Evolutionary conservation across 2,113 vertebrate species (phyloP), one percentile per base, ranked within the genome.

Genomic region (Embiotoca jacksoni): DNA sequence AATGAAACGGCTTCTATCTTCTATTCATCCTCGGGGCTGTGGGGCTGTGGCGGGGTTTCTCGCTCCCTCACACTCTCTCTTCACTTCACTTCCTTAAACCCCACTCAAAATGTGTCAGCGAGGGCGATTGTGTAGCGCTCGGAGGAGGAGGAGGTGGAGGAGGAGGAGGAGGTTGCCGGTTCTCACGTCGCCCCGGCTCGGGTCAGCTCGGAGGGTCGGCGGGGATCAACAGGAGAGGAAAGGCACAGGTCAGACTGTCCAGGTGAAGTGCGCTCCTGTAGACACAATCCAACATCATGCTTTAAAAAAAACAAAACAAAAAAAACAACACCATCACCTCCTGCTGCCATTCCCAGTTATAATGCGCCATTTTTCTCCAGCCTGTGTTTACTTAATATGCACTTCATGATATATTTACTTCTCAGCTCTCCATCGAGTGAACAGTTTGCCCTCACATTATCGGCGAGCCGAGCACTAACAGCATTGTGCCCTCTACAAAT

Each of bases 1-100:
- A 93, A 92, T 84, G 81, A 93, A 92, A 91, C 63, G 63, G 84
- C 85, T 91, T 89, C 90, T 88, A 90, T 93, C 89, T 88, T 85
- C 83, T 81, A 91, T 93, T 93, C 93, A 93, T 90, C 85, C 91
- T 77, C 53, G 53, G 86, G 88, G 91, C 90, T 78, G 49, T 11
- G 70, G 82, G 88, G 79, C 91, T 93, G 92, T 68, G 95, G 87
- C 92, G 91, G 92, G 92, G 94, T 94, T 95, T 93, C 94, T 95
- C 81, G 76, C 82, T 86, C 84, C 62, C 80, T 87, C 76, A 55
- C 82, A 65, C 88, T 82, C 82, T 82, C 89, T 90, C 87, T 87
- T 89, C 87, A 90, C 83, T 88, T 82, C 81, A 81, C 80, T 84
- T 87, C 76, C 88, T 92, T 88, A 91, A 91, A 93, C 80, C 88